Evolutionary conservation across 2,888 invertebrate species (phyloP), one percentile per base, ranked within the genome.

Genomic region (Ophioninae sp.): DNA sequence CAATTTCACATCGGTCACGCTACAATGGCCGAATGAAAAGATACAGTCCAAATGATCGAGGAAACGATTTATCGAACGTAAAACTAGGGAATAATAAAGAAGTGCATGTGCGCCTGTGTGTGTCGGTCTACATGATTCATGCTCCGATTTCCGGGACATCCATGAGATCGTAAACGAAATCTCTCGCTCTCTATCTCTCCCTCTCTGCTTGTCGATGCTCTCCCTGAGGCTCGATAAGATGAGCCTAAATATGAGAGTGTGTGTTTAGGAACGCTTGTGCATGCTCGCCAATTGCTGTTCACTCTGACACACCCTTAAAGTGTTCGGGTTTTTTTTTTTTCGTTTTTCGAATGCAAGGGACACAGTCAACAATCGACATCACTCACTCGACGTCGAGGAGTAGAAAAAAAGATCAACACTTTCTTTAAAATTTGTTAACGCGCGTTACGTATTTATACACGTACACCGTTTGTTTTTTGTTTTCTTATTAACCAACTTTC

Each of bases 301-400:
- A 82, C 88, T 88, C 88, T 87, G 92, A 92, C 92, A 92, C 92
- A 92, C 92, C 92, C 92, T 92, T 90, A 88, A 91, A 92, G 91
- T 91, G 90, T 90, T 89, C 87, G 87, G n/a, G 20, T 72, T 68
- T 91, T 90, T 91, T 90, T 91, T 90, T 87, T 85, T 85, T 85
- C 85, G 88, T 88, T 85, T 86, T 86, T 86, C 88, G 89, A 88
- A 89, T 88, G 87, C 88, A 85, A 89, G 88, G 86, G 84, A 87
- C 86, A 88, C 79, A 87, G 87, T 87, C 86, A 88, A 85, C 85
- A 84, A 86, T 86, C 84, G 78, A 85, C 80, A 81, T 80, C 82
- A 85, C 84, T 78, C 80, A 78, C 79, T 63, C 84, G 83, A 85
- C 85, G 84, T 84, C 59, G 76, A 73, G 59, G 64, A 81, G 83